Base-by-base conservation (phyloP, 2,888 invertebrate species). In the Drosophila melanosoma region DNA sequence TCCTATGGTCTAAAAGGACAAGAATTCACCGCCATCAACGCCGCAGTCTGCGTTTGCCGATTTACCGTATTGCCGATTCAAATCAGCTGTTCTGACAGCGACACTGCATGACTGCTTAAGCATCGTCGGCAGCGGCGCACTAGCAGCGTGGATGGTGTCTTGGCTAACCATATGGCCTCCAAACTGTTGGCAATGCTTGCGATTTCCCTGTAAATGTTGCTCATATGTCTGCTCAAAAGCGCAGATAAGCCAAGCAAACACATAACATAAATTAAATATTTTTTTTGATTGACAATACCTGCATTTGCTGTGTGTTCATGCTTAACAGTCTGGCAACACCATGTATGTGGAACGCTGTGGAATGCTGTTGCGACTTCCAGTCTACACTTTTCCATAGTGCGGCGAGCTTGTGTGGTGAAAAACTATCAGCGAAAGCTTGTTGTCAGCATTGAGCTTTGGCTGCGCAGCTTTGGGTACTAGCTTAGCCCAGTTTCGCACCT, bases 1-100 rank as follows among this genome's bases (percentile, higher is more conserved):
- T 84, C 81, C 81, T 76, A 81, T 83, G 76, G 61, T 68, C 77
- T 77, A 81, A 86, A 89, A 86, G 89, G 84, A 81, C 77, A 40
- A 58, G 48, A 36, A 48, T 12, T 66, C 58, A 61, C 38, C 70
- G 60, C 54, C 29, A 3, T 29, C 23, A 26, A 35, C 49, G 42
- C 32, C 42, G 29, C 23, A 45, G 45, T 35, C 38, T 40, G 32
- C 42, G 49, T 59, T 60, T 15, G 77, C 49, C 56, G 52, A 61
- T 53, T 26, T 51, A 62, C 79, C 56, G 36, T 56, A 38, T 29
- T 17, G 36, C 36, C 54, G 26, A 56, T n/a, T 36, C 38, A 8
- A 11, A 26, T 11, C 54, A 38, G 54, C 69, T 81, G 77, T 59
- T 57, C 4, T 15, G 29, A 33, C 58, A 29, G 58, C 70, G 52